Evolutionary conservation across 2,888 invertebrate species (phyloP).

Genomic region (Nezara viridula): DNA sequence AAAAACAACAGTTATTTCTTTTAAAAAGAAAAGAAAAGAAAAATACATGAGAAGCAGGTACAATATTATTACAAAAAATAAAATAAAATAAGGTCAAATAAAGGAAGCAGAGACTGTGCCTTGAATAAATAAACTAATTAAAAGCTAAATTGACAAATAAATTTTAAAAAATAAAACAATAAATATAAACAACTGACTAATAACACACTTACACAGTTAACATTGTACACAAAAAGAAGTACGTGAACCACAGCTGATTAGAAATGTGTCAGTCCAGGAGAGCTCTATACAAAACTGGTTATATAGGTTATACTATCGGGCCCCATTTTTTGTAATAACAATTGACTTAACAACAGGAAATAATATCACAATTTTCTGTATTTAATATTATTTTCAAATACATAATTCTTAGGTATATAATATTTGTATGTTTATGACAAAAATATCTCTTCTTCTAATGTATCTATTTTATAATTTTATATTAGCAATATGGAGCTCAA

Average conservation of each 20-base stretch:
- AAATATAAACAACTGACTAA: slow-evolving; percentile 54
- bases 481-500: slow-evolving; percentile 43
- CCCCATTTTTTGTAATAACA: slow-evolving; percentile 47
- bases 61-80: not conserved
- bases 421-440: slow-evolving; percentile 43
- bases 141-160: slow-evolving; percentile 35
- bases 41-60: not conserved
- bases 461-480: slow-evolving; percentile 35
- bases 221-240: slow-evolving; percentile 27
- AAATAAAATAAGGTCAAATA: not conserved
- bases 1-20: not conserved
- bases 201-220: slow-evolving; percentile 22
- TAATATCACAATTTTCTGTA: slow-evolving; percentile 48
- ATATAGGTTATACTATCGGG: slow-evolving; percentile 25
- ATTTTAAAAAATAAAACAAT: slow-evolving; percentile 45
- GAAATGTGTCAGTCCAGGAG: slow-evolving; percentile 8
- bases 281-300: slow-evolving; percentile 21
- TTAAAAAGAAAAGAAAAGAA: not conserved
- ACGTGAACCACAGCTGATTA: slow-evolving; percentile 47
- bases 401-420: slow-evolving; percentile 32
- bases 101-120: slow-evolving; percentile 44
- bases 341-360: slow-evolving; percentile 48
- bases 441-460: slow-evolving; percentile 44
- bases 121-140: slow-evolving; percentile 37
- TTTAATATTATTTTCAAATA: slow-evolving; percentile 48